Evolutionary conservation across 1,140 invertebrate species (phyloP).

Genomic region (Drosophila sp.): DNA sequence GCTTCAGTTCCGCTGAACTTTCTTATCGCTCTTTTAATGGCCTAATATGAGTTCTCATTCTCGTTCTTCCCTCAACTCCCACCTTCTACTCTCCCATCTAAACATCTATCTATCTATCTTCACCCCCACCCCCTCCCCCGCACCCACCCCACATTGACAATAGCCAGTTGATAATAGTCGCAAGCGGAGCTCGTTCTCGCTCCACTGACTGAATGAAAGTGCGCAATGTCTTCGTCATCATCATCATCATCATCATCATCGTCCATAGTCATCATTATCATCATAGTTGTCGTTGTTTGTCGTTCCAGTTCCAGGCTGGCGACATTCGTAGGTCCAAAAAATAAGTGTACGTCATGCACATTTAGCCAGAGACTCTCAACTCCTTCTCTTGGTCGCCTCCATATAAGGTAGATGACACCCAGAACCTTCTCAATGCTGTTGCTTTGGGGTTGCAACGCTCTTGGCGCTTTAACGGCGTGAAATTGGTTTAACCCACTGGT

Average conservation of each 20-base stretch:
- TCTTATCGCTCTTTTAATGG: constrained; percentile 80
- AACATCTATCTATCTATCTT: not conserved
- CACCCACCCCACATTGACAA: constrained; percentile 49
- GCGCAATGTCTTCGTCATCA: constrained; percentile 34
- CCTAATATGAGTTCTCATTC: constrained; percentile 68
- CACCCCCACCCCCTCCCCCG: not conserved
- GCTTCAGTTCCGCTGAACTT: constrained; percentile 80
- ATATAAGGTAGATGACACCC: constrained; percentile 62
- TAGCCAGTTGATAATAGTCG: constrained; percentile 64
- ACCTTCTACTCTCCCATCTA: constrained; percentile 14
- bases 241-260: constrained; percentile 21
- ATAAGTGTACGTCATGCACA: constrained; percentile 72
- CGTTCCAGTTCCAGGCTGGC: constrained; percentile 61
- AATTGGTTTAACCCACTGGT: constrained; percentile 82
- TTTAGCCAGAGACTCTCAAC: constrained; percentile 51
- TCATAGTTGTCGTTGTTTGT: constrained; percentile 23
- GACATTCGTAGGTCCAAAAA: constrained; percentile 68
- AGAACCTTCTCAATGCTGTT: constrained; percentile 55
- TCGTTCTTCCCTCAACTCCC: constrained; percentile 28
- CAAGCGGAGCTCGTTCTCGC: constrained; percentile 56
- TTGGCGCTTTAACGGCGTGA: constrained; percentile 80
- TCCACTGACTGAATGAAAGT: constrained; percentile 71
- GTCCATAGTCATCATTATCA: constrained; percentile 13
- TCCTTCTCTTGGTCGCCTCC: constrained; percentile 4
- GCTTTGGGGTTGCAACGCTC: constrained; percentile 67